phyloP scores from a whole-genome alignment of 2,888 invertebrate genomes.

The Terebella lapidaria region DNA sequence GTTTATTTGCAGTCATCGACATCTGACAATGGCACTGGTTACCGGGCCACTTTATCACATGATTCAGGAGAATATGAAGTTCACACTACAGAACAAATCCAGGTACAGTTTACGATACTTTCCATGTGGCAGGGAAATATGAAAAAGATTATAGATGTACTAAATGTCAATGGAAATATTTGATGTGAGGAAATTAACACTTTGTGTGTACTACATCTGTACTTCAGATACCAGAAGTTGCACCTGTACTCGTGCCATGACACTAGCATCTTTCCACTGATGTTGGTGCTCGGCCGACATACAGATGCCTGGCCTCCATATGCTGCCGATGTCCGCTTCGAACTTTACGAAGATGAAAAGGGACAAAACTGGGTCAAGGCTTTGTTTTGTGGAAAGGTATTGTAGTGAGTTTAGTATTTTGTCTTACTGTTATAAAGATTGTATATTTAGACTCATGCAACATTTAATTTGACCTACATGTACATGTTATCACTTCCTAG shows the following conservation, averaged over 20 bases:
- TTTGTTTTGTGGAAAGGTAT: neutral
- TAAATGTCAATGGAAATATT: no score
- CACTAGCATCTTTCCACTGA: neutral
- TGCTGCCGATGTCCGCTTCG: neutral
- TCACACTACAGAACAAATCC: neutral
- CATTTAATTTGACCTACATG: no score
- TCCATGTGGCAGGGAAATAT: no score
- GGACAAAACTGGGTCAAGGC: neutral
- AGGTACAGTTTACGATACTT: no score
- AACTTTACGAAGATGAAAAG: neutral
- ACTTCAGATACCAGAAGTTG: neutral
- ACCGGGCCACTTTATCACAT: neutral
- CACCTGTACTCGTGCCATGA: neutral
- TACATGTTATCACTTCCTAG: no score
- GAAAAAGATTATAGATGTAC: no score
- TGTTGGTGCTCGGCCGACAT: neutral
- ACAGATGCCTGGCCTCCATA: neutral
- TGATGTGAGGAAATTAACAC: no score
- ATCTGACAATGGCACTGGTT: neutral
- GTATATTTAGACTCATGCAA: no score
- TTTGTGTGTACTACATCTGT: neutral
- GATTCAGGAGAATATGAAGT: neutral
- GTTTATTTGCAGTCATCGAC: neutral
- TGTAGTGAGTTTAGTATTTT: neutral
- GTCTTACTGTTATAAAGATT: neutral